Percentiles rank a stretch among this genome's conserved stretches.
phyloP scores from a whole-genome alignment of 1,140 invertebrate genomes.

The Papilio dardanus region DNA sequence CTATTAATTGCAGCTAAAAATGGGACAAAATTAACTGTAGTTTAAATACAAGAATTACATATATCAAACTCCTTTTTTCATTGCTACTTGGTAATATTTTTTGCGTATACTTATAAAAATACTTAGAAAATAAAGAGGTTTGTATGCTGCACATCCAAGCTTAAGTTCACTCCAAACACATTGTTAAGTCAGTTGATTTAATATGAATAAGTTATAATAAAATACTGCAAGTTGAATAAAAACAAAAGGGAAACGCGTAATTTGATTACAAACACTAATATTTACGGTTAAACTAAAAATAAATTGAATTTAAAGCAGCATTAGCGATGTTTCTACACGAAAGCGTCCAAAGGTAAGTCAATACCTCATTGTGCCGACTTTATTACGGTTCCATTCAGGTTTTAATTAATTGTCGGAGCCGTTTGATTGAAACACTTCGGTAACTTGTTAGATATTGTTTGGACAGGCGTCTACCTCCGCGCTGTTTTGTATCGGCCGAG shows the following conservation, averaged over 20 bases:
- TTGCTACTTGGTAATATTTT: no score
- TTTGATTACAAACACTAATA: neutral
- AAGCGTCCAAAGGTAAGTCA: constrained; percentile 53
- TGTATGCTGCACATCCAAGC: no score
- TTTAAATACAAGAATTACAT: no score
- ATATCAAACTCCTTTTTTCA: no score
- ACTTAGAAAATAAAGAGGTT: no score
- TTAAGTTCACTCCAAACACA: no score
- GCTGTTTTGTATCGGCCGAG: constrained; percentile 31
- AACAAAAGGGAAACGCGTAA: neutral
- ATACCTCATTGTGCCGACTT: constrained; percentile 54
- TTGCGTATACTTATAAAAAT: neutral
- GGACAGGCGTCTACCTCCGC: constrained; percentile 46
- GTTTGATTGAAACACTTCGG: constrained; percentile 64
- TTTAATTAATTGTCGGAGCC: constrained; percentile 68
- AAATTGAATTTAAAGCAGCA: constrained; percentile 5
- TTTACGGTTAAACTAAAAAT: neutral
- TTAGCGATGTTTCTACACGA: constrained; percentile 41
- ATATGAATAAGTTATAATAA: neutral
- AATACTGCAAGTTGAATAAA: neutral
- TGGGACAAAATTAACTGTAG: no score
- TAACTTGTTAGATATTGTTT: constrained; percentile 69
- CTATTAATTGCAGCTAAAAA: no score
- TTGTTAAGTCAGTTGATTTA: no score
- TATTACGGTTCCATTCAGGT: constrained; percentile 60